Percentiles rank a stretch among this genome's conserved stretches.
Conservation (phyloP, 2,113 vertebrate species). For the Abramis brama region DNA sequence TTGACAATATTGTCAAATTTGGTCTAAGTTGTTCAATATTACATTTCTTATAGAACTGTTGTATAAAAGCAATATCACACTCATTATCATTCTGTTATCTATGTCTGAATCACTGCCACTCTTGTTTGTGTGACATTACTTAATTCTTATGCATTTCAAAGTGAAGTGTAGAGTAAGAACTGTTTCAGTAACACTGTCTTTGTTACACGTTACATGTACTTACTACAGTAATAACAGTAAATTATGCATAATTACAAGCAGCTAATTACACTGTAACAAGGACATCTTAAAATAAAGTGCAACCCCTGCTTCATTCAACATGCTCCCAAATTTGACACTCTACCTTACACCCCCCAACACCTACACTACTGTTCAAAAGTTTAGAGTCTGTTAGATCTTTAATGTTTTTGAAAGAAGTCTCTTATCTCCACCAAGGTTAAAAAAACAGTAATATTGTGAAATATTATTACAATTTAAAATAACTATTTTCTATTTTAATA, state of each 20-base stretch:
- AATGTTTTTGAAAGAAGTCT: neutral
- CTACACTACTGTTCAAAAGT: neutral
- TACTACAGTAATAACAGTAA: too few species aligned
- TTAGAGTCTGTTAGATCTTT: neutral
- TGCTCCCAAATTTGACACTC: neutral
- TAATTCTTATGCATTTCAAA: neutral
- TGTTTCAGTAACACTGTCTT: too few species aligned
- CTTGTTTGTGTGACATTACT: neutral
- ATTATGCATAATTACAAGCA: too few species aligned
- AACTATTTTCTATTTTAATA: too few species aligned
- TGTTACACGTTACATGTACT: too few species aligned
- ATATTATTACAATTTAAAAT: too few species aligned
- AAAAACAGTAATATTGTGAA: neutral
- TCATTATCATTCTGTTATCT: neutral
- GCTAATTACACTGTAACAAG: too few species aligned
- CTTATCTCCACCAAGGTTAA: neutral
- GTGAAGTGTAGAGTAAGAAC: slow-evolving; percentile 39
- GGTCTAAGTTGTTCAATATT: too few species aligned
- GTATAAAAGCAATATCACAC: neutral
- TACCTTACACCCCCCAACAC: neutral
- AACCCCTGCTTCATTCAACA: slow-evolving; percentile 23
- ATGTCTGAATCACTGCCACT: neutral
- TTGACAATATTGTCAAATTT: too few species aligned
- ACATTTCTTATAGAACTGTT: neutral
- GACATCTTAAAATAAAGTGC: too few species aligned